phyloP scores from a whole-genome alignment of 2,888 invertebrate species.

The Lasioglossum leucozonium region DNA sequence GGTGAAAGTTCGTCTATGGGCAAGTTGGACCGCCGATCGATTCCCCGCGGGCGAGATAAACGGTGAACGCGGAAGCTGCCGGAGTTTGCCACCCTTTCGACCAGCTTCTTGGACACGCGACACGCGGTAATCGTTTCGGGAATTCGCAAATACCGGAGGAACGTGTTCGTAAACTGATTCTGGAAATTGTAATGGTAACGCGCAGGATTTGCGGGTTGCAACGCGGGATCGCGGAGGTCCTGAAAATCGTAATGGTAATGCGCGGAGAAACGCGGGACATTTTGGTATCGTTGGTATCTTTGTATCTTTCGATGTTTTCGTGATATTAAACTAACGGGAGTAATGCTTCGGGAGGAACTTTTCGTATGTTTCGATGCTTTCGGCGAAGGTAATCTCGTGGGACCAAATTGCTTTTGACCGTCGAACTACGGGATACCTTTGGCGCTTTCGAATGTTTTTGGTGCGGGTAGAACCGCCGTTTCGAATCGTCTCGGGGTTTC shows the following conservation, averaged over 20 bases:
- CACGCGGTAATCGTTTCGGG: constrained; percentile 24
- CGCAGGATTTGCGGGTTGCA: not conserved
- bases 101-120: constrained; percentile 19
- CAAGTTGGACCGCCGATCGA: constrained; percentile 25
- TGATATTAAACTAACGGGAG: not conserved
- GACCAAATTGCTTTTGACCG: not conserved
- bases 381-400: not conserved
- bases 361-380: not conserved
- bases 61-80: constrained; percentile 23
- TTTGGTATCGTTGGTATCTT: no score
- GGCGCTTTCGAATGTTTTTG: not conserved
- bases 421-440: no score
- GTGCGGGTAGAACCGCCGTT: no score
- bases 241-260: no score
- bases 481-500: not conserved
- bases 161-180: not conserved
- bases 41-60: not conserved
- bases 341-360: not conserved
- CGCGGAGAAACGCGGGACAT: no score
- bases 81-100: constrained; percentile 8
- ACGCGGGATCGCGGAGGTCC: no score
- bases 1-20: not conserved
- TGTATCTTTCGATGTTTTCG: not conserved
- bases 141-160: constrained; percentile 5
- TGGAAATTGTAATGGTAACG: not conserved